phyloP scores from a whole-genome alignment of 2,888 invertebrate species.

The Biston stratarius region DNA sequence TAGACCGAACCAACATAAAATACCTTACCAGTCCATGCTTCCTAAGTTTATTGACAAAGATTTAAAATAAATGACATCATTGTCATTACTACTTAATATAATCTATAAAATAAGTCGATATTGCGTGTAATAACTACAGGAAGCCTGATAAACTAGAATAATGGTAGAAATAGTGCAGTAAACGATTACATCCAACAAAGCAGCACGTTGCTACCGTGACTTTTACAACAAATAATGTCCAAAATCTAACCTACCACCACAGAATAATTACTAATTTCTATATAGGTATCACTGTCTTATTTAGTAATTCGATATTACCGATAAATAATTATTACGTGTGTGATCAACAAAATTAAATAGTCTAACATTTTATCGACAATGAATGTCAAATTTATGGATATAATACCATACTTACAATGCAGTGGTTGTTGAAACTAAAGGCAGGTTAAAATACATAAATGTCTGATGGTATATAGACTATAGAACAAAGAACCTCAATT shows the following conservation, averaged over 20 bases:
- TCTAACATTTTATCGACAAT: no score
- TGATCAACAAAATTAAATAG: background rate
- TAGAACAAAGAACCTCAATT: no score
- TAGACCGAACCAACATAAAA: conserved; percentile 2
- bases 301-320: background rate
- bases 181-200: background rate
- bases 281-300: background rate
- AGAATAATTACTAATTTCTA: no score
- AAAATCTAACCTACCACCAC: background rate
- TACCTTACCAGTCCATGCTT: background rate
- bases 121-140: conserved; percentile 50
- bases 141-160: conserved; percentile 55
- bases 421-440: no score
- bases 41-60: background rate
- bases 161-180: conserved; percentile 14
- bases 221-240: background rate
- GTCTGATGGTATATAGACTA: no score
- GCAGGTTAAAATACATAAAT: no score
- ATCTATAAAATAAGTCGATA: conserved; percentile 34
- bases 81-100: background rate
- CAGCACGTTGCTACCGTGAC: conserved; percentile 1
- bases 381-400: background rate
- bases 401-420: background rate
- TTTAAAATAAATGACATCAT: background rate
- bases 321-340: no score